Base-by-base conservation (phyloP, 1,140 invertebrate species). In the Danaus melanippus region DNA sequence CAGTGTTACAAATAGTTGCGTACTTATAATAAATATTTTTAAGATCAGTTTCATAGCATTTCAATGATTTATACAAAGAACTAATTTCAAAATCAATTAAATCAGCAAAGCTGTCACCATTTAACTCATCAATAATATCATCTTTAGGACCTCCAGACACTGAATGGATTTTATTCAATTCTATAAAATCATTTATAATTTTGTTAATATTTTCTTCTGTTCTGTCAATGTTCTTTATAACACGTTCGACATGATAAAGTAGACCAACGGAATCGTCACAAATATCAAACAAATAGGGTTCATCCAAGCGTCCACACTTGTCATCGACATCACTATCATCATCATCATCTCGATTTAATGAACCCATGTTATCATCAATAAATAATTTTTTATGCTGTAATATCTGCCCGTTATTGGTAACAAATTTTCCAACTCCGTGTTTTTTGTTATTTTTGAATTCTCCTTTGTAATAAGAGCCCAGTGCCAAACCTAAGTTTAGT, bases 371-470 rank as follows among this genome's bases (percentile, higher is more conserved):
- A 66, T 90, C 87, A 42, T 87, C 69, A 40, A 73, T 51, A 62
- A 90, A 90, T 15, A 90, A 68, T 6, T 81, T 71, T 70, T 88
- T 81, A 46, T 76, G 63, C 60, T 88, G 68, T 3, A 89, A 60
- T 10, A 84, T 81, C n/a, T 80, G 68, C 10, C 89, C 89, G 59
- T 88, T 89, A 58, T 88, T 88, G 50, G 88, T 89, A 12, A 90
- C 76, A 54, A 90, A 71, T 41, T 80, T 79, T 12, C 89, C 90
- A 11, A 71, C 58, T 2, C 90, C 90, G 54, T 90, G 74, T 67
- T 91, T 91, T 51, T 87, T 83, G 66, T 90, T 88, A 46, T 87
- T 69, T 57, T 80, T 76, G 73, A 89, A 91, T 41, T 85, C 71
- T 10, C 90, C 90, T 49, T 78, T 87, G 59, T 90, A 88, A 66